Base-by-base conservation (phyloP, 2,888 invertebrate species). In the Alloplasta piceator region DNA sequence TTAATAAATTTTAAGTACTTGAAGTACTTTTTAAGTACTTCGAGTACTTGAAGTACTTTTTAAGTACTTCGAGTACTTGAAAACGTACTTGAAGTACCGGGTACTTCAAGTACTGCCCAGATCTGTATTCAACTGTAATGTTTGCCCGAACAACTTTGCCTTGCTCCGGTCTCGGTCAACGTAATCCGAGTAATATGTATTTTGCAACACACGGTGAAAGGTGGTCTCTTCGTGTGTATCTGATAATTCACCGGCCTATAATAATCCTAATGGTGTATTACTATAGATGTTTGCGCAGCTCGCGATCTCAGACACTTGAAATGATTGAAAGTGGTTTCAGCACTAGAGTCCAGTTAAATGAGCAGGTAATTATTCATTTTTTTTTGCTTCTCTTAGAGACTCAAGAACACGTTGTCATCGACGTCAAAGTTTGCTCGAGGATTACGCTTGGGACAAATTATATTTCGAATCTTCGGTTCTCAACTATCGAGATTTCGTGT, bases 121-220 rank as follows among this genome's bases (percentile, higher is more conserved):
- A 1, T 26, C 26, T 26, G 26, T 26, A 26, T 26, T 52, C 52
- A 60, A 10, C 50, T 9, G 43, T 43, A 26, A 6, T 55, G 26
- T 58, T 38, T 12, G 50, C 38, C 38, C 39, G 46, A 71, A 71
- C 55, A 66, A 60, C 75, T 61, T 76, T 14, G 76, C 68, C 43
- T 48, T 58, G 52, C 67, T 73, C 76, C 72, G 71, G 72, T 80
- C 76, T 64, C 76, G 80, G 72, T 63, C 72, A 80, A 50, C 67
- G 43, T 68, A 68, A 72, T 76, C 36, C 16, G 56, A 46, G 66
- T 39, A 61, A 61, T 72, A 74, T 73, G 66, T 66, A 74, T 83
- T 81, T 83, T 76, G 83, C 71, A 81, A 26, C 26, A 81, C 38
- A 61, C 63, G 52, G 81, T 81, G 83, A 83, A 83, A 81, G 81